Conservation (phyloP, 2,797 vertebrate species). For the Acanthopagrus latus region DNA sequence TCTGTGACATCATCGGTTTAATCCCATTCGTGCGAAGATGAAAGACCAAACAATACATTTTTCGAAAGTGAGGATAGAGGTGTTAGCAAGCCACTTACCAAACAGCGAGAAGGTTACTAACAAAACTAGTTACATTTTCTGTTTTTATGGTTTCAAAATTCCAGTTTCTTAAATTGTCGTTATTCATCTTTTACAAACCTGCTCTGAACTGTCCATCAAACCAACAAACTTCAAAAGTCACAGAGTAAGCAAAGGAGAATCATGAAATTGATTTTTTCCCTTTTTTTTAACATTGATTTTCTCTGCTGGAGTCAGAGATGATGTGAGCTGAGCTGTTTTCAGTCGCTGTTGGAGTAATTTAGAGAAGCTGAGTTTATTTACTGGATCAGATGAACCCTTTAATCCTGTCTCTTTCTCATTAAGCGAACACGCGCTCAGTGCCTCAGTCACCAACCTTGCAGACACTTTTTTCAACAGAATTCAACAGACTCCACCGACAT, state of each 20-base stretch:
- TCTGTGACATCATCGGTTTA: constrained; percentile 41
- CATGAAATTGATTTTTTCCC: constrained; percentile 23
- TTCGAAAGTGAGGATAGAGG: neutral
- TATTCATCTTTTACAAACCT: neutral
- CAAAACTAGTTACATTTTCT: neutral
- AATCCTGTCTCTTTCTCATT: constrained; percentile 31
- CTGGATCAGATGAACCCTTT: constrained; percentile 30
- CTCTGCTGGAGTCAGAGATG: constrained; percentile 24
- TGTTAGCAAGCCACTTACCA: neutral
- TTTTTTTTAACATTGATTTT: constrained; percentile 39
- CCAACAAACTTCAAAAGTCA: no score
- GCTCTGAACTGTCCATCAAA: neutral
- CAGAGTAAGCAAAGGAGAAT: constrained; percentile 15
- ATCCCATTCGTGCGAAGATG: constrained; percentile 37
- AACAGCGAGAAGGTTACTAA: neutral
- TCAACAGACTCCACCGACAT: constrained; percentile 1
- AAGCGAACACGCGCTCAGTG: constrained; percentile 11
- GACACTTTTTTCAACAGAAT: no score
- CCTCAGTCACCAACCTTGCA: neutral
- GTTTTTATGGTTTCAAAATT: neutral
- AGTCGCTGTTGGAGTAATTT: constrained; percentile 7
- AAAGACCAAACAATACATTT: constrained; percentile 12
- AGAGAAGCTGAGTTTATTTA: constrained; percentile 42
- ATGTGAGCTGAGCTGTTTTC: constrained; percentile 2
- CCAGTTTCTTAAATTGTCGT: neutral